Base-by-base conservation (phyloP, 2,113 vertebrate genomes). In the Melanocharis versteri region DNA sequence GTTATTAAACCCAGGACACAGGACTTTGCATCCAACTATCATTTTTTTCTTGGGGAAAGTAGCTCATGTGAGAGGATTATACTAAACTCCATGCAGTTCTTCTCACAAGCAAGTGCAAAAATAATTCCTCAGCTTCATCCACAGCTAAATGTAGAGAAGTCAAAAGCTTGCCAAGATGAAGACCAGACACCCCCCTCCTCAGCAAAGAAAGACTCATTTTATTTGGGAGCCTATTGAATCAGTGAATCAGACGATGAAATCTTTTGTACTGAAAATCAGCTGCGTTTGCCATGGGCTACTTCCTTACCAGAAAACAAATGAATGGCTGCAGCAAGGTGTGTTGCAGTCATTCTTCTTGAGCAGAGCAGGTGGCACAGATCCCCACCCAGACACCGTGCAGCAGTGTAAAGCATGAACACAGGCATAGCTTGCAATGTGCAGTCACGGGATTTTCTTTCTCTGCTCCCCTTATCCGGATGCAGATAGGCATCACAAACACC, bases 271-370 rank as follows among this genome's bases (percentile, higher is more conserved):
- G 81, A 85, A 80, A 71, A 87, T 75, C 81, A 86, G 66, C 39
- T 6, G 21, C 51, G 33, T 50, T 70, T 45, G 37, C 56, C 54
- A 28, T 14, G 26, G 64, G 89, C 33, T 64, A 23, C 27, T 78
- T 93, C 58, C 35, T 85, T 75, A 81, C 56, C 35, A 84, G 58
- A 66, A 87, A 82, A 62, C 7, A 73, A 66, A 78, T 5, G 26
- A 78, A 83, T 40, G 35, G 78, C 82, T 95, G 77, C 77, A 85
- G 61, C n/a, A 70, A 77, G 64, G 37, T 75, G 48, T 37, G 39
- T 91, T 93, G 76, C 75, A 89, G 23, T 62, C 53, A 54, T 89
- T 72, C 65, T 14, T 90, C 65, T 31, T 13, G 44, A 69, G 84
- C 33, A 61, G 81, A 68, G 37, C 30, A 12, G 31, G 50, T 1